A percentile compares a stretch with the other conserved stretches of the same genome.
phyloP scores from a whole-genome alignment of 2,113 vertebrate genomes.

The Perccottus glenii region DNA sequence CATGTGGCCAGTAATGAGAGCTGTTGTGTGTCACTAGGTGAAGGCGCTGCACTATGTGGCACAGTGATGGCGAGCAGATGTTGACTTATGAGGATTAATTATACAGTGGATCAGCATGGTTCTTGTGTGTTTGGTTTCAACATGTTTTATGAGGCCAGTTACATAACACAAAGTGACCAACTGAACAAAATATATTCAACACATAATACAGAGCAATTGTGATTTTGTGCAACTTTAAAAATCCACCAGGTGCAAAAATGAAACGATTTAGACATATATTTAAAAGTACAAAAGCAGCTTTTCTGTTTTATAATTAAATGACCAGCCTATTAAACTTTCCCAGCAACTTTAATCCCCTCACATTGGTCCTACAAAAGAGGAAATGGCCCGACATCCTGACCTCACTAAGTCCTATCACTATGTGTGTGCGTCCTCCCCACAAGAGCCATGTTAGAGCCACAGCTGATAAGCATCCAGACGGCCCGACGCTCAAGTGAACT shows the following conservation, averaged over 20 bases:
- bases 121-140: slow-evolving; percentile 22
- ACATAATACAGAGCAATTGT: too few relatives aligned
- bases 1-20: slow-evolving; percentile 46
- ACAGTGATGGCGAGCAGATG: slow-evolving; percentile 36
- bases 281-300: too few relatives aligned
- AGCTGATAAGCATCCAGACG: slow-evolving; percentile 47
- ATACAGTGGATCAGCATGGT: slow-evolving; percentile 19
- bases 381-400: slow-evolving; percentile 17
- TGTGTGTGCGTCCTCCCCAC: slow-evolving; percentile 8
- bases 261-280: too few relatives aligned
- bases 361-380: slow-evolving; percentile 32
- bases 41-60: slow-evolving; percentile 40
- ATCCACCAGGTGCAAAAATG: too few relatives aligned
- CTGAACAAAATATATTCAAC: too few relatives aligned
- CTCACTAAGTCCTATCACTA: slow-evolving; percentile 12
- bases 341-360: slow-evolving; percentile 23
- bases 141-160: slow-evolving; percentile 22
- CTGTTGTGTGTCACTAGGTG: slow-evolving; percentile 33
- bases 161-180: background rate
- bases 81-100: slow-evolving; percentile 35
- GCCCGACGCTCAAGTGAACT: slow-evolving; percentile 31
- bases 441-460: slow-evolving; percentile 9
- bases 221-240: too few relatives aligned
- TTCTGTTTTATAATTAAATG: background rate
- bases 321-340: slow-evolving; percentile 15